Base-by-base conservation (phyloP, 2,888 invertebrate species). In the Campoletis raptor region DNA sequence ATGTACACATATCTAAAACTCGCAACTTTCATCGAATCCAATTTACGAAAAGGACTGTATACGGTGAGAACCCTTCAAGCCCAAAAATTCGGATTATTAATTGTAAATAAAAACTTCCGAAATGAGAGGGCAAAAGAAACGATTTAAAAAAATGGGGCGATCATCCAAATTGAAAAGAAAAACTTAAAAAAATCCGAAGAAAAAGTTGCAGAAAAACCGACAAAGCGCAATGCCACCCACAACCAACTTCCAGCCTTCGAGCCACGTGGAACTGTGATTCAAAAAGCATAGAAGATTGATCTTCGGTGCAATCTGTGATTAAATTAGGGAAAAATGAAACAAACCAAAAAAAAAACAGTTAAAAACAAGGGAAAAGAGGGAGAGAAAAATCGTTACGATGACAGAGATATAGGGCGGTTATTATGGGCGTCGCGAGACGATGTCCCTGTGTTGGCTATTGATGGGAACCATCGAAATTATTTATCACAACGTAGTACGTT, bases 231-330 rank as follows among this genome's bases (percentile, higher is more conserved):
- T 84, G 84, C 81, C 86, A 86, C 86, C 76, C 81, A 84, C 84
- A 83, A 87, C 86, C 86, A 80, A 88, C 66, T 84, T 85, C 76
- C 87, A 82, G 86, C 87, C 90, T 80, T 85, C 89, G 86, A 89
- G 83, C 81, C 92, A 91, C 88, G 91, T 91, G 77, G 92, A 92
- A 90, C 91, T 93, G 91, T 93, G 92, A 93, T 92, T 83, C 89
- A 89, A 89, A 73, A 85, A 81, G 89, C 89, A 88, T 90, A 85
- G 85, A 90, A 81, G 89, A 88, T 81, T 83, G 85, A 85, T 87
- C 87, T 90, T 90, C 89, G 90, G 88, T 89, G 90, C 86, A 91
- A 91, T 92, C 93, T 92, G 93, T 93, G 93, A 93, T 93, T 92
- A 91, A 89, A 73, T 79, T 79, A 82, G 81, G 72, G 72, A 42